phyloP scores from a whole-genome alignment of 1,140 invertebrate species.

The Scaptomyza hsui region DNA sequence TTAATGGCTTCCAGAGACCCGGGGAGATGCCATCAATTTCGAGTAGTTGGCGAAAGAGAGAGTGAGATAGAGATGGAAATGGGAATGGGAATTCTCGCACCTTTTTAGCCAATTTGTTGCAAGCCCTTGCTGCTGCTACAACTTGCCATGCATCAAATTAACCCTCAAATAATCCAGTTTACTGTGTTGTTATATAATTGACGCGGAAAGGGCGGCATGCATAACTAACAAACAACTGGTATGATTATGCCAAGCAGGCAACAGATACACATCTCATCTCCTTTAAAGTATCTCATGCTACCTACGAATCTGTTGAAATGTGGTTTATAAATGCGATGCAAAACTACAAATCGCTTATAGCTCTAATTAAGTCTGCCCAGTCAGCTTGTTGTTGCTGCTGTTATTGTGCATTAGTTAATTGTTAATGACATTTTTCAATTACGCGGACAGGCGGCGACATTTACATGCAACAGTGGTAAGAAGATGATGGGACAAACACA shows the following conservation, averaged over 20 bases:
- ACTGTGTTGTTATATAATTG: conserved; percentile 71
- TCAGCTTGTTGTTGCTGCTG: conserved; percentile 6
- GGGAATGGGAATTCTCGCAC: conserved; percentile 75
- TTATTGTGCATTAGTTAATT: conserved; percentile 56
- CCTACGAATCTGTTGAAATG: conserved; percentile 38
- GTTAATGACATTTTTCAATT: conserved; percentile 78
- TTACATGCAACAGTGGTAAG: conserved; percentile 58
- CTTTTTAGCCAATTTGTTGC: conserved; percentile 70
- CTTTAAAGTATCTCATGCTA: not conserved
- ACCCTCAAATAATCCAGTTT: conserved; percentile 74
- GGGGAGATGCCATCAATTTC: conserved; percentile 46
- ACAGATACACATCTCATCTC: conserved; percentile 4
- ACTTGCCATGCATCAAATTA: conserved; percentile 71
- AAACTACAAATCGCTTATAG: conserved; percentile 38
- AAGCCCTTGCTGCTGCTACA: conserved; percentile 13
- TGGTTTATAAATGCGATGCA: conserved; percentile 56
- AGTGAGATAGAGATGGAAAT: conserved; percentile 29
- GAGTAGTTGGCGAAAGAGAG: conserved; percentile 9
- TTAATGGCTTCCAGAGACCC: conserved; percentile 60
- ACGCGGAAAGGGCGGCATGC: conserved; percentile 55
- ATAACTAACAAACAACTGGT: conserved; percentile 24
- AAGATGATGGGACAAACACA: not conserved
- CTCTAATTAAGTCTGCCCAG: conserved; percentile 56
- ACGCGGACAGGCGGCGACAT: conserved; percentile 71
- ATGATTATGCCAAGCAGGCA: conserved; percentile 37